Base-by-base conservation (phyloP, 1,140 invertebrate species). In the Heliconius hewitsoni region DNA sequence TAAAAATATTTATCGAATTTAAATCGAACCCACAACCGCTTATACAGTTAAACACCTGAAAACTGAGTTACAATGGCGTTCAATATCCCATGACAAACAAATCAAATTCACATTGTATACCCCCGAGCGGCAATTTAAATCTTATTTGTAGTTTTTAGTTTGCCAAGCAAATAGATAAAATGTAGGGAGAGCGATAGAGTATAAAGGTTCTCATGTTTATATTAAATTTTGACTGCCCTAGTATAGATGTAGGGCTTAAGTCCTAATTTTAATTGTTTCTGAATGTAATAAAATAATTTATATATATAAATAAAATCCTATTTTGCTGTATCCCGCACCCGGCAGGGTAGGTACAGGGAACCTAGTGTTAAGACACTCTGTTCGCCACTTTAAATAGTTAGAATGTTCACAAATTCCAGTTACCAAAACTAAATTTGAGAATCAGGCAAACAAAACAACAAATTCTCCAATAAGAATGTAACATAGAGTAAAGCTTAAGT, bases 61-160 rank as follows among this genome's bases (percentile, higher is more conserved):
- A 57, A 57, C 52, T 57, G 19, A n/a, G 52, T n/a, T 8, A 60
- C n/a, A 3, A 27, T 27, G 23, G 57, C 1, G 52, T 55, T 34
- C 57, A 66, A 42, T 46, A 77, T 50, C 73, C 73, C 60, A 73
- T 37, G 60, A 50, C 73, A 75, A 74, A 74, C 42, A 74, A 60
- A 74, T 71, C 16, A 80, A 37, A 34, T 37, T 37, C 71, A 71
- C 71, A 71, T 71, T 39, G 30, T 34, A 39, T 71, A 39, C 71
- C 84, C 82, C 77, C 42, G 71, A 81, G 87, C 85, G 34, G 83
- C 89, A 87, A 90, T 90, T 90, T 85, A 86, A 90, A 90, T 89
- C 89, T 86, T 90, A 91, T 91, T 91, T 91, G 90, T 90, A 91
- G 85, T 89, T 89, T 90, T 91, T 83, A 90, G 88, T 90, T 87